phyloP scores from a whole-genome alignment of 2,888 invertebrate species.

The Steinernema scapterisci region DNA sequence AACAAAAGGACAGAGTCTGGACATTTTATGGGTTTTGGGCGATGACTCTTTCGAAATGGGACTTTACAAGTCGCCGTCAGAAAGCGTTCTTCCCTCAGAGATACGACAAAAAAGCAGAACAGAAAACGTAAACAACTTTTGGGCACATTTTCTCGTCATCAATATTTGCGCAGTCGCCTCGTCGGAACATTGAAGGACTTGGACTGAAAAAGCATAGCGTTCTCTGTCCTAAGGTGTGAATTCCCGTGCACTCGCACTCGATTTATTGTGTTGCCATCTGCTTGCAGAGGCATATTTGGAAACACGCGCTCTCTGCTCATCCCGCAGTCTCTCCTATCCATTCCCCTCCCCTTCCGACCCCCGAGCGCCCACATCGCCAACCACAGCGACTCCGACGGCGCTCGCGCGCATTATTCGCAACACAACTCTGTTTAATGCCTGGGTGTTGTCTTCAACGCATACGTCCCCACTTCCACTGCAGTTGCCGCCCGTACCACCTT shows the following conservation, averaged over 20 bases:
- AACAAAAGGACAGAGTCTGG: neutral
- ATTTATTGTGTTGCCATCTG: neutral
- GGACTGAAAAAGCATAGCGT: too few relatives aligned
- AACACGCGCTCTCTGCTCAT: conserved; percentile 3
- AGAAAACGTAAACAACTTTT: too few relatives aligned
- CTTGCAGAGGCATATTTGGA: conserved; percentile 16
- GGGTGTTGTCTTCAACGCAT: conserved; percentile 25
- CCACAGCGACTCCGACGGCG: conserved; percentile 20
- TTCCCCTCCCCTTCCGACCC: conserved; percentile 4
- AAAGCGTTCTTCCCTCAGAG: too few relatives aligned
- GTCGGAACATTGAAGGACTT: too few relatives aligned
- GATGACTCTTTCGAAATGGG: too few relatives aligned
- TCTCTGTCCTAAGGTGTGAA: too few relatives aligned
- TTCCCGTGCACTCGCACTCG: too few relatives aligned
- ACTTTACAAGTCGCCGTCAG: too few relatives aligned
- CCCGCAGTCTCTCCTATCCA: neutral
- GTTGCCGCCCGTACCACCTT: neutral
- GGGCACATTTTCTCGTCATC: too few relatives aligned
- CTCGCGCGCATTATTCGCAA: conserved; percentile 32
- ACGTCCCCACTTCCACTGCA: neutral
- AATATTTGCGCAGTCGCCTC: too few relatives aligned
- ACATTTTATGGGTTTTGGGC: neutral
- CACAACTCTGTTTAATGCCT: conserved; percentile 29
- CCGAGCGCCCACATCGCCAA: conserved; percentile 13
- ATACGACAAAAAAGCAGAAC: too few relatives aligned